Conservation (phyloP, 2,113 vertebrate genomes). For the Danionella cerebrum region DNA sequence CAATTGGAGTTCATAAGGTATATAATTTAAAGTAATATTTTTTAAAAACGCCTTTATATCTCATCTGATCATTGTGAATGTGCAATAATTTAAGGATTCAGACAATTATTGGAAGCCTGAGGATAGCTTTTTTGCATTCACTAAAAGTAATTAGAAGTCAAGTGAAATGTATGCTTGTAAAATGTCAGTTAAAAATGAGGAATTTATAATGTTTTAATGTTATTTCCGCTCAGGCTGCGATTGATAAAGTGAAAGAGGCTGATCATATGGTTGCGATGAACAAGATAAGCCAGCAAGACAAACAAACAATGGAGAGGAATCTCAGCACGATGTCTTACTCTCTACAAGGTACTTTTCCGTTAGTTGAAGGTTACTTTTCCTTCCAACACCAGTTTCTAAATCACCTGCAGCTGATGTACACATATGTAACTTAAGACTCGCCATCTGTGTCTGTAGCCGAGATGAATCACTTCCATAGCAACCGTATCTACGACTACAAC, state of each 20-base stretch:
- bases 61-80: too few relatives aligned
- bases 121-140: too few relatives aligned
- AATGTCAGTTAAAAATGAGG: too few relatives aligned
- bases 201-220: background rate
- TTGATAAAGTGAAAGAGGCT: constrained; percentile 81
- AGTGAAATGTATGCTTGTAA: too few relatives aligned
- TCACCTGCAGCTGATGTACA: background rate
- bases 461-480: constrained; percentile 87
- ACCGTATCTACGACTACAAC: constrained; percentile 86
- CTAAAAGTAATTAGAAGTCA: too few relatives aligned
- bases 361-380: too few relatives aligned
- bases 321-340: constrained; percentile 78
- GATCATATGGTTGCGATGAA: constrained; percentile 75
- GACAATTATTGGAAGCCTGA: too few relatives aligned
- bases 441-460: constrained; percentile 65
- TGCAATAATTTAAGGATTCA: too few relatives aligned
- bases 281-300: constrained; percentile 76
- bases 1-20: constrained; percentile 81
- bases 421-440: constrained; percentile 14
- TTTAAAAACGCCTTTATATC: too few relatives aligned
- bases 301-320: constrained; percentile 74
- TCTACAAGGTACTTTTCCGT: constrained; percentile 68
- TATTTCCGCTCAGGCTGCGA: constrained; percentile 66
- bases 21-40: too few relatives aligned
- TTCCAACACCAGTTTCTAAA: too few relatives aligned